Evolutionary conservation across 2,113 vertebrate genomes (phyloP), one percentile per base, ranked within the genome.

Genomic region (Henicopernis longicauda): DNA sequence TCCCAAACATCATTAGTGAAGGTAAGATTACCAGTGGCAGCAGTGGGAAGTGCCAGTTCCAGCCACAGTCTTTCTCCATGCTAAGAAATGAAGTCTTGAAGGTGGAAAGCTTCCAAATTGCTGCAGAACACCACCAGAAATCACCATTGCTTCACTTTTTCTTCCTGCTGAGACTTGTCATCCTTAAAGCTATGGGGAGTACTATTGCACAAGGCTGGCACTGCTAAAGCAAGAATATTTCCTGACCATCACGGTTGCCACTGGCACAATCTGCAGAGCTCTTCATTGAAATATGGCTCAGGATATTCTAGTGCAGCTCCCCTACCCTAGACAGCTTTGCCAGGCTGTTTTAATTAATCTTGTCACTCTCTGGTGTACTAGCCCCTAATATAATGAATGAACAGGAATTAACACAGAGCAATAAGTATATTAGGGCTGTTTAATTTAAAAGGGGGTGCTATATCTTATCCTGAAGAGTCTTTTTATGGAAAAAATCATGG

Each of bases 71-170:
- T 78, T 91, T 90, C 47, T 94, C 70, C 57, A 21, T 76, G 49
- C 58, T 72, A 78, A 74, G 66, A 90, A 91, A 80, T 49, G 32
- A 78, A 96, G 49, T 40, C 70, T 91, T 63, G 44, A 85, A 54
- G 36, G 57, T 96, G 93, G 84, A 96, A 96, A 90, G 57, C 38
- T 94, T 95, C 96, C 92, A 95, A 58, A 87, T 61, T 76, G 34
- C 70, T 95, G 74, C 78, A 91, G 74, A 96, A 72, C 70, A 94
- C 70, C 58, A 86, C 44, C 73, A 96, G 93, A 90, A 94, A 91
- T 91, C 73, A 87, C 73, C 83, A 65, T 45, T 95, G 87, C 93
- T 87, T 94, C 83, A 92, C 90, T 94, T 94, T 89, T 91, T 0
- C 7, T 89, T 94, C 94, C 73, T 89, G 67, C 91, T 95, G 86